Base-by-base conservation (phyloP, 2,888 invertebrate species). In the Alsophila aescularia region DNA sequence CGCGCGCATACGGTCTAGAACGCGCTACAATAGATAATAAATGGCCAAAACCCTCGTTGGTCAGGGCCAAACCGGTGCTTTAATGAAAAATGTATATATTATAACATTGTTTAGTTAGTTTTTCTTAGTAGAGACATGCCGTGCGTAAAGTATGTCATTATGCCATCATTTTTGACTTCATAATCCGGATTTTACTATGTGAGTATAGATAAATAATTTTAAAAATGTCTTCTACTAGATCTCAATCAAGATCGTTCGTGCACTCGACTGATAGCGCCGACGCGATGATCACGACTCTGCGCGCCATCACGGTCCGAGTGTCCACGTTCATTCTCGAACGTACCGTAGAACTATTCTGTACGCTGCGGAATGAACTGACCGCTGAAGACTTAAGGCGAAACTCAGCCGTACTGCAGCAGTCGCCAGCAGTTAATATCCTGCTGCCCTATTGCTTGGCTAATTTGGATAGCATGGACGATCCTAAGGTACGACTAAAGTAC, bases 371-470 rank as follows among this genome's bases (percentile, higher is more conserved):
- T 78, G 94, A 94, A 55, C 80, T 93, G 24, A 89, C 93, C 0
- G 85, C 91, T 0, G 93, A 91, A 43, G 89, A 90, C 36, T 62
- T 91, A 62, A 65, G 79, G 8, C 70, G 87, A 14, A 87, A 85
- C 59, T 79, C 82, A 0, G 41, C 75, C 0, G 81, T 83, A 40
- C 62, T 91, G 56, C 86, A 91, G 42, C 73, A 79, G n/a, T 87
- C 90, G 4, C 90, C 93, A 45, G 94, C 92, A 64, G 94, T 96
- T 75, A 96, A 94, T 31, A 96, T 95, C 0, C 91, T 98, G 39
- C 83, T 98, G 67, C 98, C 98, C 0, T 92, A 96, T 58, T 94
- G 97, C 12, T 92, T 98, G 73, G 97, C 98, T 6, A 96, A 97
- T 73, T 94, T 98, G 61, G 96, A 97, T 13, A 93, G 97, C 34